A percentile compares a stretch with the other conserved stretches of the same genome.
Conservation (phyloP, 1,140 invertebrate genomes). For the Odontomachus brunneus region DNA sequence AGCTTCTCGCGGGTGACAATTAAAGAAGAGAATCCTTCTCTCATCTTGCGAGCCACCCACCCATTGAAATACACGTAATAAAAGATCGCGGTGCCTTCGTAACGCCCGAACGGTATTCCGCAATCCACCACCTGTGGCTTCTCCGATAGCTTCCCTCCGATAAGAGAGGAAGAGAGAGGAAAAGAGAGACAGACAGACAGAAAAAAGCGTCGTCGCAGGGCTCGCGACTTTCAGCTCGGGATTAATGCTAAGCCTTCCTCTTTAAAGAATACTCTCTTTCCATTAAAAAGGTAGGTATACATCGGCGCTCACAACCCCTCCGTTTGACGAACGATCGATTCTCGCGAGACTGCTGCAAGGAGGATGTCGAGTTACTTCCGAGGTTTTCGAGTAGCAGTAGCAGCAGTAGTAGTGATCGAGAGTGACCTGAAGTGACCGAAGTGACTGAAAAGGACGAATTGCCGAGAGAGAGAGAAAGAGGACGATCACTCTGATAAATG, state of each 20-base stretch:
- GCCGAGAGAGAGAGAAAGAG: background rate
- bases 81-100: slow-evolving; percentile 2
- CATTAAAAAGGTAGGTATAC: slow-evolving; percentile 6
- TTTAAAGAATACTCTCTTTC: slow-evolving; percentile 24
- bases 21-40: slow-evolving; percentile 1
- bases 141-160: slow-evolving; percentile 32
- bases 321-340: background rate
- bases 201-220: slow-evolving; percentile 8
- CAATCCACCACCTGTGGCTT: slow-evolving; percentile 54
- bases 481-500: slow-evolving; percentile 6
- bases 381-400: background rate
- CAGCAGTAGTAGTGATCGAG: no score
- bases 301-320: background rate
- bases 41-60: background rate
- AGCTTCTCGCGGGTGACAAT: slow-evolving; percentile 30
- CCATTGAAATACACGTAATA: slow-evolving; percentile 42
- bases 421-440: background rate
- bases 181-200: no score
- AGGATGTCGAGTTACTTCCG: background rate
- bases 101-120: slow-evolving; percentile 9
- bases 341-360: background rate
- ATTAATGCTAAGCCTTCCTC: slow-evolving; percentile 38
- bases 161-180: slow-evolving; percentile 20
- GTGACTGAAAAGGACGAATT: no score
- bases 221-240: slow-evolving; percentile 37